Conservation (phyloP, 2,113 vertebrate species). For the Ageneiosus marmoratus region DNA sequence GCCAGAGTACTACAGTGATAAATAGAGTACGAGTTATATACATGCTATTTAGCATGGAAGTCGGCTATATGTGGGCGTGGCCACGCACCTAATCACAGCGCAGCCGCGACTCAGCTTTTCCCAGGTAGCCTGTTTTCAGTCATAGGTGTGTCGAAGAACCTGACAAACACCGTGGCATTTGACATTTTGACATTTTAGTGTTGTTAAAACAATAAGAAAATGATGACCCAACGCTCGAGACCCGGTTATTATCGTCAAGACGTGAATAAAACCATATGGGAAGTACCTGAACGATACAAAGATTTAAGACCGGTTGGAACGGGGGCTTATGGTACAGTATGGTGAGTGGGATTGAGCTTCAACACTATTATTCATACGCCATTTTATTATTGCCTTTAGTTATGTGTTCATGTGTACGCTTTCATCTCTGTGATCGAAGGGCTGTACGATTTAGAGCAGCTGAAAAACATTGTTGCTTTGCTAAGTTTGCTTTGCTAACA, state of each 20-base stretch:
- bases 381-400: background rate
- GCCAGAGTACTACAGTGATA: background rate
- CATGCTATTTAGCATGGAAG: background rate
- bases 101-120: conserved; percentile 2
- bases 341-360: conserved; percentile 76
- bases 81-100: background rate
- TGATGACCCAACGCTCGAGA: conserved; percentile 69
- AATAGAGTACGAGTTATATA: too few species aligned
- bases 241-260: conserved; percentile 85
- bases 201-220: background rate
- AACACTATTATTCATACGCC: background rate
- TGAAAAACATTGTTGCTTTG: background rate
- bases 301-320: conserved; percentile 88
- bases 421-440: background rate
- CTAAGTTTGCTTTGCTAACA: background rate
- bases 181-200: background rate
- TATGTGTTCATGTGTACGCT: background rate
- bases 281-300: conserved; percentile 85
- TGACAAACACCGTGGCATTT: background rate
- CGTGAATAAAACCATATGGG: conserved; percentile 89
- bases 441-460: background rate
- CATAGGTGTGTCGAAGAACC: conserved; percentile 13
- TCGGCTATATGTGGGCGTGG: background rate
- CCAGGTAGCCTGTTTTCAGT: conserved; percentile 30
- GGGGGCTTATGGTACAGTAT: conserved; percentile 92